Evolutionary conservation across 2,888 invertebrate species (phyloP), one percentile per base, ranked within the genome.

Genomic region (Hydrotaea diabolus): DNA sequence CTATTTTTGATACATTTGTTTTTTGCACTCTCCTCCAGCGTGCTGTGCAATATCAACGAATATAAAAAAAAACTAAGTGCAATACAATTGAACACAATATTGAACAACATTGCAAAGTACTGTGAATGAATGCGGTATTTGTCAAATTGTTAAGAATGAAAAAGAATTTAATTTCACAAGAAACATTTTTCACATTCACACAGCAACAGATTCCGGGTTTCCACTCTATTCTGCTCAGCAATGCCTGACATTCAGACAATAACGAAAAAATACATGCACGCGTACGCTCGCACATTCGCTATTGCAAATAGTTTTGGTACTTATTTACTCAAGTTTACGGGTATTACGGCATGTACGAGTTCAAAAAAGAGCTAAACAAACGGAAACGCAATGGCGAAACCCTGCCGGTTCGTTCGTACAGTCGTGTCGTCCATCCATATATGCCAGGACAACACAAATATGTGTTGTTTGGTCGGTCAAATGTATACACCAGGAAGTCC

Each of bases 81-180:
- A 71, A 76, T 76, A 21, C 55, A 55, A 80, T 80, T 76, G 21
- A 76, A 76, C 43, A 43, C 11, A 76, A 75, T 71, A 53, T 53
- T 39, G 8, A 73, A 53, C 5, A 73, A 26, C 66, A 64, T 43
- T n/a, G 69, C 23, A 49, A 72, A 31, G 57, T 49, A 76, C n/a
- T n/a, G n/a, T 74, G 49, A 69, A 74, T 77, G 31, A 31, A 31
- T 39, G 72, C 77, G 43, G 36, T 21, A 77, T 77, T 74, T 82
- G 46, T 77, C 57, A 77, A 73, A 59, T 46, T 82, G 59, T 76
- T 43, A 76, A 71, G 73, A 59, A 66, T 77, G 17, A 17, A 49
- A 69, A 82, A 59, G 74, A 82, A 82, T 82, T 82, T 82, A 71
- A 71, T 82, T 69, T 78, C 17, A 71, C 49, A 23, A 57, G 26